phyloP scores from a whole-genome alignment of 1,140 invertebrate species.

The Glossosoma conforme region DNA sequence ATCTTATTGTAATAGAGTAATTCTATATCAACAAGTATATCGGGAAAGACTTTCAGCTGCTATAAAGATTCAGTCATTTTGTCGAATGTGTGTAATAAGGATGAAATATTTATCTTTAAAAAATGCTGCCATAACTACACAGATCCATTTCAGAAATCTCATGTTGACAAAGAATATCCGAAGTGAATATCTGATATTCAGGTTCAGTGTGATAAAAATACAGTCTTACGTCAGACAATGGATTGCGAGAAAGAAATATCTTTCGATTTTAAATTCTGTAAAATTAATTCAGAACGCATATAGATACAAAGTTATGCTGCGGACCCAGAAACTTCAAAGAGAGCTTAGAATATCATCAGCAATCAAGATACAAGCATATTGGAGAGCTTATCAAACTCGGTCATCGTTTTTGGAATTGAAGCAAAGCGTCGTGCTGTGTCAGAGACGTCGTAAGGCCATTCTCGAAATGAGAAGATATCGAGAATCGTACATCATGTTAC shows the following conservation, averaged over 20 bases:
- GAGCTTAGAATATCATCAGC: constrained; percentile 46
- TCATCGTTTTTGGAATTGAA: constrained; percentile 36
- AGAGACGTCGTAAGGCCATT: constrained; percentile 46
- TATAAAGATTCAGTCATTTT: constrained; percentile 45
- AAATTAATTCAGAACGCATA: constrained; percentile 40
- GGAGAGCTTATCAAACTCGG: constrained; percentile 51
- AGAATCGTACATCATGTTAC: constrained; percentile 17
- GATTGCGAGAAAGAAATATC: constrained; percentile 36
- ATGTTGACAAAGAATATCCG: constrained; percentile 31
- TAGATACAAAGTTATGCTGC: constrained; percentile 33
- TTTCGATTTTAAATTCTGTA: constrained; percentile 32
- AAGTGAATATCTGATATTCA: constrained; percentile 35
- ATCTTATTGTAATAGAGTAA: constrained; percentile 42
- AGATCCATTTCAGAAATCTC: constrained; percentile 37
- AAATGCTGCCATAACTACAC: constrained; percentile 35
- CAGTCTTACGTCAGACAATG: constrained; percentile 38
- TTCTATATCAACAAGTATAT: neutral
- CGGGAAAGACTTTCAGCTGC: constrained; percentile 29
- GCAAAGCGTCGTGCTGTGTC: constrained; percentile 39
- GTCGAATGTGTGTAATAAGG: constrained; percentile 38
- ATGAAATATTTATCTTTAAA: constrained; percentile 34
- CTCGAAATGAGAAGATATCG: constrained; percentile 36
- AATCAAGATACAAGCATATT: constrained; percentile 56
- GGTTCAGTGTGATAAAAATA: constrained; percentile 35
- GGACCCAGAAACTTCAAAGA: constrained; percentile 26